Conservation (phyloP, 2,888 invertebrate species). For the Nezara viridula region DNA sequence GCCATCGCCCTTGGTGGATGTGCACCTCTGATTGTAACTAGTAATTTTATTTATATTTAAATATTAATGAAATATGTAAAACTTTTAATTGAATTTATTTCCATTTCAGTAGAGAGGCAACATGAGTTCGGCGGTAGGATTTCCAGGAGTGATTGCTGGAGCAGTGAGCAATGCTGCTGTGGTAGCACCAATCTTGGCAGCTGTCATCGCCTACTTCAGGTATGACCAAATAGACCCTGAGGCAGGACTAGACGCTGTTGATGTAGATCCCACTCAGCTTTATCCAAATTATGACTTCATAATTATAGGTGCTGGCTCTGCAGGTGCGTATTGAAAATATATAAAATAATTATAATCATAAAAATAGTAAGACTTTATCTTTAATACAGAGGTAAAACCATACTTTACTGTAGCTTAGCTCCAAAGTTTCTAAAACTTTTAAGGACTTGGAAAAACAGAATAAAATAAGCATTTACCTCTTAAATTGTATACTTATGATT, state of each 20-base stretch:
- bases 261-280: conserved; percentile 73
- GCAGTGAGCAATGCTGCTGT: conserved; percentile 78
- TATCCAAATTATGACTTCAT: conserved; percentile 86
- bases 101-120: conserved; percentile 24
- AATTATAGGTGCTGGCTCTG: conserved; percentile 88
- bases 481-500: no score
- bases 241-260: conserved; percentile 80
- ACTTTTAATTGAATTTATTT: background rate
- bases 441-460: no score
- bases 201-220: conserved; percentile 88
- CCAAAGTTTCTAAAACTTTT: no score
- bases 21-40: no score
- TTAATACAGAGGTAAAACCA: no score
- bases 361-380: no score
- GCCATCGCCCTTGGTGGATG: no score
- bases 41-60: no score
- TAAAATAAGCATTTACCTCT: no score
- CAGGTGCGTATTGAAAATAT: conserved; percentile 72
- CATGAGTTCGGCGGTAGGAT: conserved; percentile 66
- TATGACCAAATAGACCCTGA: conserved; percentile 88
- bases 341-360: background rate
- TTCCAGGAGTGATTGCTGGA: conserved; percentile 76
- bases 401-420: no score
- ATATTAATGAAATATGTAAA: background rate
- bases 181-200: conserved; percentile 87